phyloP scores from a whole-genome alignment of 2,888 invertebrate genomes.

The Diadegma fenestrale region DNA sequence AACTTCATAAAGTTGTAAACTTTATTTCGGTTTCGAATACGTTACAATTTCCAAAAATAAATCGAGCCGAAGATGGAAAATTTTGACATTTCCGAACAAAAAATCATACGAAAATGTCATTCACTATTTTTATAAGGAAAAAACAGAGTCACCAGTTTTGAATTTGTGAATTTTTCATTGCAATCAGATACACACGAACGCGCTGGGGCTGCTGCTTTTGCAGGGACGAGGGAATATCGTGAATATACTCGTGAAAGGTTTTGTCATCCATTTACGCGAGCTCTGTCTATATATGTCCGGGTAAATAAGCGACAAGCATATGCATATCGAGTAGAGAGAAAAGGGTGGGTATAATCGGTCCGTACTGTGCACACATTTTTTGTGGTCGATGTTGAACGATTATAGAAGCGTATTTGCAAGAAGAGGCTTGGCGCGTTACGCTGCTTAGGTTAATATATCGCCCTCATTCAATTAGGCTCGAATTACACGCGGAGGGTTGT shows the following conservation, averaged over 20 bases:
- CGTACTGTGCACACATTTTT: conserved; percentile 46
- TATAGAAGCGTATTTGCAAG: conserved; percentile 52
- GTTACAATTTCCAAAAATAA: not conserved
- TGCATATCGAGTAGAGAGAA: conserved; percentile 1
- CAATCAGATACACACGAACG: not conserved
- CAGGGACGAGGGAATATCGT: conserved; percentile 2
- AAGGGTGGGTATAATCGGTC: conserved; percentile 49
- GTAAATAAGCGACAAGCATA: conserved; percentile 1
- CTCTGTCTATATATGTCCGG: conserved; percentile 16
- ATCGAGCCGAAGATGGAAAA: not conserved
- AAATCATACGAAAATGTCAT: not conserved
- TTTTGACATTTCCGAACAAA: not conserved
- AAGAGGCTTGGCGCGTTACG: conserved; percentile 37
- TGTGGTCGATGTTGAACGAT: conserved; percentile 51
- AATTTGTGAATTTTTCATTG: not conserved
- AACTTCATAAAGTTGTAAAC: too few species aligned
- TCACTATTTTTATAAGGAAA: not conserved
- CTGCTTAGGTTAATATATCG: conserved; percentile 25
- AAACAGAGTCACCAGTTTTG: not conserved
- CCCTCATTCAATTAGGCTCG: conserved; percentile 61
- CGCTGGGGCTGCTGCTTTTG: not conserved
- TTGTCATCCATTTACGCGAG: conserved; percentile 24
- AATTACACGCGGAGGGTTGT: conserved; percentile 41
- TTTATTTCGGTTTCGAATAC: not conserved
- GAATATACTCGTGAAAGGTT: conserved; percentile 39